A percentile compares a stretch with the other conserved stretches of the same genome.
phyloP scores from a whole-genome alignment of 2,888 invertebrate genomes.

The Perithous albicinctus region DNA sequence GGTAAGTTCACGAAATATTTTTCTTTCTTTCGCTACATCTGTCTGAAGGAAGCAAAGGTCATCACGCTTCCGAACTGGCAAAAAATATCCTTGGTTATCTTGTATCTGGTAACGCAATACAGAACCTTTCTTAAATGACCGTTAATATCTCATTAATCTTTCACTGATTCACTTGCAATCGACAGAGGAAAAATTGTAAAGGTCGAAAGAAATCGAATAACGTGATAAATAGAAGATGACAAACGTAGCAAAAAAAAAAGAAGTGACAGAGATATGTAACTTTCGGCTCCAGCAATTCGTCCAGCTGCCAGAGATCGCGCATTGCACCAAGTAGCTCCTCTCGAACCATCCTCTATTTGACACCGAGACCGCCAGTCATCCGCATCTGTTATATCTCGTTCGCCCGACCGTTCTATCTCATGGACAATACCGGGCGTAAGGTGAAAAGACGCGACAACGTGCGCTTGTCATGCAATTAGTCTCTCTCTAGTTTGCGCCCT shows the following conservation, averaged over 20 bases:
- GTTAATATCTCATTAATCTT: not conserved
- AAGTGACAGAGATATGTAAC: not conserved
- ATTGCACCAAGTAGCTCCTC: constrained; percentile 1
- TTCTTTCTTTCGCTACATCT: not conserved
- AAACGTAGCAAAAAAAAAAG: not conserved
- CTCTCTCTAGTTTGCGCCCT: constrained; percentile 47
- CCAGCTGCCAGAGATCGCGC: not conserved
- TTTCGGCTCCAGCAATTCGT: not conserved
- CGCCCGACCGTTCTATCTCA: constrained; percentile 8
- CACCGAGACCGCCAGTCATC: constrained; percentile 12
- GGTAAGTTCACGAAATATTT: constrained; percentile 85
- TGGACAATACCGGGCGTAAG: constrained; percentile 18
- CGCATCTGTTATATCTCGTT: constrained; percentile 28
- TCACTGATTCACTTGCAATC: not conserved
- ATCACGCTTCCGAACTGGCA: too few species aligned
- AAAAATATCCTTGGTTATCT: too few species aligned
- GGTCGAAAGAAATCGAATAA: not conserved
- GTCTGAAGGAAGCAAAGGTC: not conserved
- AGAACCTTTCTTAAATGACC: too few species aligned
- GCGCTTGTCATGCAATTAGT: constrained; percentile 62
- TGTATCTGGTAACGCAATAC: too few species aligned
- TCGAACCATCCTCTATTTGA: constrained; percentile 12
- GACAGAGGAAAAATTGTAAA: not conserved
- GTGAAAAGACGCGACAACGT: constrained; percentile 47
- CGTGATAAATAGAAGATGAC: not conserved